These are phyloP conservation scores for Parthenolecanium corni DNA, from an alignment of 2,888 invertebrate genomes.

Conservation along the genomic window DNA sequence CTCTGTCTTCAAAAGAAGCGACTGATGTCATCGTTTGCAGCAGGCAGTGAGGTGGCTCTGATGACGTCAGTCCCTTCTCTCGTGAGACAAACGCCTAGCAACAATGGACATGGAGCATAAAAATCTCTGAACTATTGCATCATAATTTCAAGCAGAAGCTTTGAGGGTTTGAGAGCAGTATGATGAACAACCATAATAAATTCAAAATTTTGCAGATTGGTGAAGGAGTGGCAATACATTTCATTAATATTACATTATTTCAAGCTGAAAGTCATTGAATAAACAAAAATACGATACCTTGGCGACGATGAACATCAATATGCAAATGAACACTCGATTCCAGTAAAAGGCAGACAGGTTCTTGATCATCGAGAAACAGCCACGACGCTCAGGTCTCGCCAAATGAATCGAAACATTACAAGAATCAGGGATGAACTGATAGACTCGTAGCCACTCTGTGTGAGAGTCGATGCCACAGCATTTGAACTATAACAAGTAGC, in stretches of 20 bases:
- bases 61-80: neutral
- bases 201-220: too few species aligned
- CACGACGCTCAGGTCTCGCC: neutral
- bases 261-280: too few species aligned
- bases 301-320: conserved; percentile 5
- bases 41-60: too few species aligned
- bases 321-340: conserved; percentile 1
- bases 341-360: neutral
- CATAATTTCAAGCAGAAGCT: too few species aligned
- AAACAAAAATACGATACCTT: neutral
- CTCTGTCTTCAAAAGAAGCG: too few species aligned
- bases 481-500: conserved; percentile 4
- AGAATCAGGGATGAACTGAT: neutral
- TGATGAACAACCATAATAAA: too few species aligned
- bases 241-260: too few species aligned
- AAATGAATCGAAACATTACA: neutral
- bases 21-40: too few species aligned
- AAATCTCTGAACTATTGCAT: too few species aligned
- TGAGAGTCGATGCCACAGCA: conserved; percentile 3
- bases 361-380: neutral
- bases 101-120: too few species aligned
- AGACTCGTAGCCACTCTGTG: neutral
- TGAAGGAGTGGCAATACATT: too few species aligned
- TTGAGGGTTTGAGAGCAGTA: too few species aligned
- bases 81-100: neutral